A percentile compares a stretch with the other conserved stretches of the same genome.
phyloP scores from a whole-genome alignment of 2,113 vertebrate species.

The Corynorhinus townsendii region DNA sequence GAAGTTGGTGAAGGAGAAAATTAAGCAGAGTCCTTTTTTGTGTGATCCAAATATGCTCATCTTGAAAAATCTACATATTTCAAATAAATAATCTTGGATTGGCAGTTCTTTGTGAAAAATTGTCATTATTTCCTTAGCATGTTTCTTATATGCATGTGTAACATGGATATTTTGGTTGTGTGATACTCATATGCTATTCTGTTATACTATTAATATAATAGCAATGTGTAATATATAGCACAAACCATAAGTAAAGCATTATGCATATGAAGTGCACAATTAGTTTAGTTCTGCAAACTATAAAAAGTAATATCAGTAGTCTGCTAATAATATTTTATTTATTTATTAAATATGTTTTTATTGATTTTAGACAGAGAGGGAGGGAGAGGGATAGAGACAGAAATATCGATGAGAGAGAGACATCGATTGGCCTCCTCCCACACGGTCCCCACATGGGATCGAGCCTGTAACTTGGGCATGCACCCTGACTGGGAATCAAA shows the following conservation, averaged over 20 bases:
- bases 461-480: no score
- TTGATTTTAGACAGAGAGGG: no score
- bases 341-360: background rate
- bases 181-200: background rate
- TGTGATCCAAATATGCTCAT: background rate
- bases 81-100: background rate
- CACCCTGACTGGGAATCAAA: no score
- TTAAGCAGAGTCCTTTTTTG: background rate
- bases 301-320: background rate
- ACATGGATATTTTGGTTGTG: background rate
- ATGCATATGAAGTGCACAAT: background rate
- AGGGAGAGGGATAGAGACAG: no score
- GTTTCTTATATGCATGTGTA: background rate
- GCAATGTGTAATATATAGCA: background rate
- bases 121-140: background rate
- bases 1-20: background rate
- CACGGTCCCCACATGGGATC: no score
- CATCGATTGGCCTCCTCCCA: no score
- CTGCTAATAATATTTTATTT: background rate
- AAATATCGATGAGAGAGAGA: no score
- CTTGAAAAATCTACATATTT: conserved; percentile 5
- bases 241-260: background rate
- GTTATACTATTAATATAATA: background rate
- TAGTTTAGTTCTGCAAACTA: background rate
- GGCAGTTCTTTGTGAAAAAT: background rate